Evolutionary conservation across 2,888 invertebrate species (phyloP).

Genomic region (Maniola hyperantus): DNA sequence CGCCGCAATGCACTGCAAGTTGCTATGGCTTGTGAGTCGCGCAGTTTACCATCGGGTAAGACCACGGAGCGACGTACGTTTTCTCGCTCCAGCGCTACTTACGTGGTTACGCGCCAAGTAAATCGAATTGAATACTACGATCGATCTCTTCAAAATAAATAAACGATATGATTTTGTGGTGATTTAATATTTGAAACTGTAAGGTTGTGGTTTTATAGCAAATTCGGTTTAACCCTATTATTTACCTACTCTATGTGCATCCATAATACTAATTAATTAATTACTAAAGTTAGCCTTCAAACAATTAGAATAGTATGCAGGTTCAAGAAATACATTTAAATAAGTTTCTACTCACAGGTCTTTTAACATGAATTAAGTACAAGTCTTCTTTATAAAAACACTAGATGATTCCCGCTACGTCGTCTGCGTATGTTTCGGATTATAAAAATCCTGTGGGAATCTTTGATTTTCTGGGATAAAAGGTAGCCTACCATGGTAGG

Average conservation of each 20-base stretch:
- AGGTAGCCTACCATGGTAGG: no score
- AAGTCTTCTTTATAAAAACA: not conserved
- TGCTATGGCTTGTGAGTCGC: conserved; percentile 20
- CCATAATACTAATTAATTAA: not conserved
- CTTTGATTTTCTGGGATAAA: no score
- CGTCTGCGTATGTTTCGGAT: no score
- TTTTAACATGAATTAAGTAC: not conserved
- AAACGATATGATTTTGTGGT: conserved; percentile 9
- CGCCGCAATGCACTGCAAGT: conserved; percentile 13
- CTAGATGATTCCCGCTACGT: no score
- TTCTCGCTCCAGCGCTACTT: conserved; percentile 34
- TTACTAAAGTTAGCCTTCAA: conserved; percentile 6
- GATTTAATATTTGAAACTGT: not conserved
- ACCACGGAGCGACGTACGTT: conserved; percentile 62
- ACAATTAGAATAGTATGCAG: not conserved
- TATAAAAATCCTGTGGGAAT: no score
- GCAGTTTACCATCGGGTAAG: conserved; percentile 60
- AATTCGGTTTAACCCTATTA: not conserved
- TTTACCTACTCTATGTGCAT: not conserved
- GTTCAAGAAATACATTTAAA: not conserved
- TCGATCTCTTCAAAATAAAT: not conserved
- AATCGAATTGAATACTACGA: conserved; percentile 8
- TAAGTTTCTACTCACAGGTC: not conserved
- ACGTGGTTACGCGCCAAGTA: conserved; percentile 53
- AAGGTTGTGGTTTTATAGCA: conserved; percentile 3